Evolutionary conservation across 1,140 invertebrate species (phyloP).

Genomic region (Lasioglossum albipes): DNA sequence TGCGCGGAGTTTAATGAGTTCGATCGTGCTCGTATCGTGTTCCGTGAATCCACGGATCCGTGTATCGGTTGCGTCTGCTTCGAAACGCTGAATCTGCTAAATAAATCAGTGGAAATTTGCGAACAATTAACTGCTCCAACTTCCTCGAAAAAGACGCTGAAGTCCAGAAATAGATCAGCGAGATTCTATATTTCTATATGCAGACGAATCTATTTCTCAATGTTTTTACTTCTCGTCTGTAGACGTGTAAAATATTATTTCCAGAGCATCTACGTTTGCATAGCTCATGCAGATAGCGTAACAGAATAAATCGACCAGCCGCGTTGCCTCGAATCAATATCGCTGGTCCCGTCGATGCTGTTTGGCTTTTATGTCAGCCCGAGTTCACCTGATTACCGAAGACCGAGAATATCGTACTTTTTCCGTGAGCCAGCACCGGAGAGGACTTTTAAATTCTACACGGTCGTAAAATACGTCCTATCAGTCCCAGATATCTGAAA

Average conservation of each 20-base stretch:
- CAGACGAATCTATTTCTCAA: too few relatives aligned
- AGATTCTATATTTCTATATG: too few relatives aligned
- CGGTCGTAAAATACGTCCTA: background rate
- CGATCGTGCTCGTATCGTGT: background rate
- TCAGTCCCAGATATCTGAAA: conserved; percentile 23
- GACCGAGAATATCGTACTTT: background rate
- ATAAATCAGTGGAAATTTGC: background rate
- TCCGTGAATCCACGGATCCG: background rate
- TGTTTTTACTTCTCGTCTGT: too few relatives aligned
- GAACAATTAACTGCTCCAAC: too few relatives aligned
- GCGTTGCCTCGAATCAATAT: background rate
- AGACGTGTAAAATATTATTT: too few relatives aligned
- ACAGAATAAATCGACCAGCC: too few relatives aligned
- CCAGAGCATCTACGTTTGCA: too few relatives aligned
- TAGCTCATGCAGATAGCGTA: too few relatives aligned
- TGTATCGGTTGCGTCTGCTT: background rate
- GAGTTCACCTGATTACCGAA: background rate
- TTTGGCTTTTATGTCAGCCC: background rate
- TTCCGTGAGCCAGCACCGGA: background rate
- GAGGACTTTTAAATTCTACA: background rate
- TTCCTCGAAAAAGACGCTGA: too few relatives aligned
- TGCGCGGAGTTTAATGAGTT: background rate
- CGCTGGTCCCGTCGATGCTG: too few relatives aligned
- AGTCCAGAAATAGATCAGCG: too few relatives aligned
- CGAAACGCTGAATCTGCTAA: background rate